Evolutionary conservation across 2,888 invertebrate species (phyloP), one percentile per base, ranked within the genome.

Genomic region (Ligdia adustata): DNA sequence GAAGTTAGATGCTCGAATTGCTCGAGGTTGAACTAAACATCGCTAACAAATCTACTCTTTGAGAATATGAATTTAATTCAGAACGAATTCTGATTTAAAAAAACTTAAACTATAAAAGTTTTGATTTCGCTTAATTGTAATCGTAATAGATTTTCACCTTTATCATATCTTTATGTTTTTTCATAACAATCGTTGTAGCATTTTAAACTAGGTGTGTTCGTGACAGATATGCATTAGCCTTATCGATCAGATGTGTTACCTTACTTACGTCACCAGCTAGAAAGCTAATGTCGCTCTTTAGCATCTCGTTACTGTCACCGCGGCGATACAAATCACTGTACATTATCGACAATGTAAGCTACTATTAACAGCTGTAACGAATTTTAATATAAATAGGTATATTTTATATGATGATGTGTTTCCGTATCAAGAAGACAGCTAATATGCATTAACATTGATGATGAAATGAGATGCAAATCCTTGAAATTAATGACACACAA

Each of bases 221-320:
- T 55, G 53, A 42, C 48, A 33, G 50, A 57, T 50, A 35, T 39
- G 43, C 43, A 43, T 54, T 54, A 45, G 31, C 20, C 12, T 50
- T 52, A 55, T 54, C 51, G 53, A 59, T 52, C 52, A 41, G 44
- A 33, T 55, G 51, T 48, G 47, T 53, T 52, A 58, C 40, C 33
- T 32, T 31, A 33, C 49, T 53, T 47, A 47, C 53, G 46, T 52
- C 52, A 52, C 47, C 37, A 47, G 44, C 48, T 56, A 43, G 38
- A 57, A 59, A 52, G 50, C 42, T 29, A 35, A 44, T 40, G 45
- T 44, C 20, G 15, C 37, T 37, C 16, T 41, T 24, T 37, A 42
- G 43, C 45, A 50, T 39, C 51, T 56, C 40, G 50, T 56, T 53
- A 57, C 38, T 46, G 46, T 55, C 47, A 38, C 43, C 34, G 42